These are phyloP conservation scores for Struthio camelus DNA, from an alignment of 2,113 vertebrate species.

Conservation along the genomic window DNA sequence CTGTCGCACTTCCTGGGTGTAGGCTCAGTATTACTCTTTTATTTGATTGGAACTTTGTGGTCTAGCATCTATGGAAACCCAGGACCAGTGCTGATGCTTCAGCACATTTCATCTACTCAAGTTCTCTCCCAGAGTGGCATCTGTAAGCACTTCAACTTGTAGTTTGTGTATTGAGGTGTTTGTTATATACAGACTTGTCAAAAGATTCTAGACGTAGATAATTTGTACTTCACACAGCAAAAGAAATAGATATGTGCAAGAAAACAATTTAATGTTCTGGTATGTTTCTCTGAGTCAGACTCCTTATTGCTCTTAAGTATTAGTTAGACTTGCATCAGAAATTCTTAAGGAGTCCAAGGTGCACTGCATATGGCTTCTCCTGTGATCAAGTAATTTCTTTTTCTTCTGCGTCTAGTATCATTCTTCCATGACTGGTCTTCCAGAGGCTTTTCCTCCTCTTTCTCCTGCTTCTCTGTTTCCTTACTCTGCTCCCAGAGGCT, in stretches of 20 bases:
- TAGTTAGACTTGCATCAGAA: background rate
- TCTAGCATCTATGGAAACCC: background rate
- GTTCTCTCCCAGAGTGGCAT: background rate
- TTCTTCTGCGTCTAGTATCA: background rate
- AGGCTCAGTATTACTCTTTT: background rate
- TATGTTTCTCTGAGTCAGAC: background rate
- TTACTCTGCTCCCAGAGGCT: background rate
- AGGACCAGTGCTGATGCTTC: background rate
- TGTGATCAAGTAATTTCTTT: background rate
- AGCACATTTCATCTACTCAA: background rate
- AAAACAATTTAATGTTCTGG: background rate
- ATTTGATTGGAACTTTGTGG: background rate
- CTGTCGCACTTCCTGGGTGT: background rate
- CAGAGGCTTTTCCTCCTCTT: background rate
- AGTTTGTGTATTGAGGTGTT: background rate
- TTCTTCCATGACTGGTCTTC: background rate
- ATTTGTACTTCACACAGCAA: background rate
- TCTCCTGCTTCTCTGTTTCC: background rate
- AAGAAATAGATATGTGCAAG: background rate
- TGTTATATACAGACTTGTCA: background rate
- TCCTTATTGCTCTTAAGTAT: background rate
- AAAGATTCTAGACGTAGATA: background rate
- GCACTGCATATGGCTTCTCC: background rate
- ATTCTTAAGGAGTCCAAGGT: background rate
- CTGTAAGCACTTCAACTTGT: background rate